These are phyloP conservation scores for Excalfactoria chinensis DNA, from an alignment of 2,113 vertebrate genomes.

Conservation along the genomic window DNA sequence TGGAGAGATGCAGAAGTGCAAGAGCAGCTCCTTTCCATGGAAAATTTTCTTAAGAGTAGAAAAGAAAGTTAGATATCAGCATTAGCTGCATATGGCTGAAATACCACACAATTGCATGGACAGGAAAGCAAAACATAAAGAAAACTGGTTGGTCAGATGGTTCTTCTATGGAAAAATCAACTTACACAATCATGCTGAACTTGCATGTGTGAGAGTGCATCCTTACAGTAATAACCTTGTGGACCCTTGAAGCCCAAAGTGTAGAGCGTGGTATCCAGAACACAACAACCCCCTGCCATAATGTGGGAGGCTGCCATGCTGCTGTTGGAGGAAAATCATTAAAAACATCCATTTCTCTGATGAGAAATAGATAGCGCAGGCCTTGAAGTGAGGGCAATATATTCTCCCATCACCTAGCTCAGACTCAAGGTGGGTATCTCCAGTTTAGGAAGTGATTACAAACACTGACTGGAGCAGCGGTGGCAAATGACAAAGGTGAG, in stretches of 20 bases:
- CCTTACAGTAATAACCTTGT: background rate
- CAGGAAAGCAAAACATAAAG: background rate
- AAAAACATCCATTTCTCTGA: background rate
- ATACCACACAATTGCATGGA: background rate
- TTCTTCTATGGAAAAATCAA: background rate
- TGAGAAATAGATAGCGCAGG: background rate
- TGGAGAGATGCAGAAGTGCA: background rate
- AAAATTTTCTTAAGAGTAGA: background rate
- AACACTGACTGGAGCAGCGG: background rate
- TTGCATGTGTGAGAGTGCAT: background rate
- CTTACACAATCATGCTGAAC: background rate
- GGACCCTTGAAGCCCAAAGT: background rate
- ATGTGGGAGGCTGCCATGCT: background rate
- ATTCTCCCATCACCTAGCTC: background rate
- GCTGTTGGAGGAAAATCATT: background rate
- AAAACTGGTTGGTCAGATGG: background rate
- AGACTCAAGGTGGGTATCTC: background rate
- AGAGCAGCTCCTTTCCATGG: background rate
- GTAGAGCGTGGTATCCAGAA: fast-evolving
- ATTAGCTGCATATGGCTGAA: background rate
- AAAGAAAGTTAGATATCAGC: background rate
- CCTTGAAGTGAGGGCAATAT: background rate
- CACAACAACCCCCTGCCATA: fast-evolving
- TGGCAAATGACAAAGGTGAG: background rate
- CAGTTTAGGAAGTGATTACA: background rate